phyloP scores from a whole-genome alignment of 2,797 vertebrate genomes.

The Fistularia commersonii region DNA sequence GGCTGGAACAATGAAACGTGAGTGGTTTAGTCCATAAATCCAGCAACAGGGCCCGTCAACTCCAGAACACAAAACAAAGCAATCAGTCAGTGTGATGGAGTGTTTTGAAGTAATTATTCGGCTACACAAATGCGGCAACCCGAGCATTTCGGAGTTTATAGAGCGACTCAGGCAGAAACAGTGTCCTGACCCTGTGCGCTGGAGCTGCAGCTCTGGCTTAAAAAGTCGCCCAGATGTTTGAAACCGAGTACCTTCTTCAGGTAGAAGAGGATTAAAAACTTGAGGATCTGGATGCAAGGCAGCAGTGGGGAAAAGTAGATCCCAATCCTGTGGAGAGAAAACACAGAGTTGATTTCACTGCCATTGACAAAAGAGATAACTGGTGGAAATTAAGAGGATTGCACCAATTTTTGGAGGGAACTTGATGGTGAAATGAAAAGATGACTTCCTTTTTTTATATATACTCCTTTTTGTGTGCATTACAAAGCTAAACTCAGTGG shows the following conservation, averaged over 20 bases:
- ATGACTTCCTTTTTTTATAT: too few relatives aligned
- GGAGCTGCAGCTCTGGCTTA: too few relatives aligned
- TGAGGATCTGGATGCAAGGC: slow-evolving; percentile 87
- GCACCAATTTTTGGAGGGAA: too few relatives aligned
- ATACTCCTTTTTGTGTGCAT: too few relatives aligned
- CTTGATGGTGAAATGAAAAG: too few relatives aligned
- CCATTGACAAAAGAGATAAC: neutral
- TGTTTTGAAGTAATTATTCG: slow-evolving; percentile 50
- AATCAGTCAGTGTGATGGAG: slow-evolving; percentile 16
- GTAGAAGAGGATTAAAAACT: slow-evolving; percentile 86
- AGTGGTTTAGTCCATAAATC: slow-evolving; percentile 9
- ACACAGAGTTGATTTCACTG: neutral
- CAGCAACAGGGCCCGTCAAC: slow-evolving; percentile 10
- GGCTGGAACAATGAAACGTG: slow-evolving; percentile 3
- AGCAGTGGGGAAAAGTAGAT: slow-evolving; percentile 93
- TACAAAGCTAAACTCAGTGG: too few relatives aligned
- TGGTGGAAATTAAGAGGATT: too few relatives aligned
- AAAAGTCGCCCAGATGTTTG: neutral
- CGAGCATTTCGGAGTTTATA: slow-evolving; percentile 19
- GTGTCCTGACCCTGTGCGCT: too few relatives aligned
- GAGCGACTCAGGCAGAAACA: neutral
- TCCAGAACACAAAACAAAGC: slow-evolving; percentile 22
- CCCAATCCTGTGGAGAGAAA: slow-evolving; percentile 81
- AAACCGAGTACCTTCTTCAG: slow-evolving; percentile 86
- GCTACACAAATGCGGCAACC: slow-evolving; percentile 44